Base-by-base conservation (phyloP, 1,140 invertebrate genomes). In the Arion vulgaris region DNA sequence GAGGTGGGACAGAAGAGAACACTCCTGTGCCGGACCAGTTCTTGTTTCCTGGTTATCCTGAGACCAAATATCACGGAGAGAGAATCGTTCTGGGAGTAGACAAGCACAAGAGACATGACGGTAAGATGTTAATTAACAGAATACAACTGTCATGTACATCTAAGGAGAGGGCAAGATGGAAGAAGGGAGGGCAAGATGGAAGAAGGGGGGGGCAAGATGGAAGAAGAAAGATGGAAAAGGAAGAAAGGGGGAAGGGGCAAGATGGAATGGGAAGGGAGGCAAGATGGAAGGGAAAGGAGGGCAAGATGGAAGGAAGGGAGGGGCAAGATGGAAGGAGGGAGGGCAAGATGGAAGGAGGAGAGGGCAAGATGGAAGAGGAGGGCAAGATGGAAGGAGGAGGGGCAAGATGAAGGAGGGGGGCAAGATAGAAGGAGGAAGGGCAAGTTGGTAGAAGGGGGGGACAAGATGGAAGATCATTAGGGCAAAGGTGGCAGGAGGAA, bases 11-110 rank as follows among this genome's bases (percentile, higher is more conserved):
- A 13, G 93, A 93, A 72, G 90, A 90, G 53, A 93, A 84, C 91
- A 94, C 91, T 88, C 92, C 41, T 84, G 91, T 83, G 53, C 94
- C 73, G 68, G 91, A 93, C 45, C 90, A 90, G 73, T 94, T 95
- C 80, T 87, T 95, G 2, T 94, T 95, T 74, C 94, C 94, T 0
- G 94, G 94, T 23, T 95, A 95, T 87, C 94, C 94, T 0, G 92
- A 93, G 23, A 94, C 95, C 2, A 95, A 95, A 87, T 92, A 94
- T 53, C 89, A 93, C 71, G 94, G 94, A 1, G 95, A 96, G 89
- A 91, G 93, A 74, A 87, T 94, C 15, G 94, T 95, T 1, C 85
- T 94, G 0, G 91, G 91, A 79, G 93, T 95, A 0, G 93, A 94
- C 90, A 93, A 93, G 62, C 88, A 87, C 28, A 83, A 84, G n/a